Evolutionary conservation across 1,140 invertebrate genomes (phyloP).

Genomic region (Drosophila simulans): DNA sequence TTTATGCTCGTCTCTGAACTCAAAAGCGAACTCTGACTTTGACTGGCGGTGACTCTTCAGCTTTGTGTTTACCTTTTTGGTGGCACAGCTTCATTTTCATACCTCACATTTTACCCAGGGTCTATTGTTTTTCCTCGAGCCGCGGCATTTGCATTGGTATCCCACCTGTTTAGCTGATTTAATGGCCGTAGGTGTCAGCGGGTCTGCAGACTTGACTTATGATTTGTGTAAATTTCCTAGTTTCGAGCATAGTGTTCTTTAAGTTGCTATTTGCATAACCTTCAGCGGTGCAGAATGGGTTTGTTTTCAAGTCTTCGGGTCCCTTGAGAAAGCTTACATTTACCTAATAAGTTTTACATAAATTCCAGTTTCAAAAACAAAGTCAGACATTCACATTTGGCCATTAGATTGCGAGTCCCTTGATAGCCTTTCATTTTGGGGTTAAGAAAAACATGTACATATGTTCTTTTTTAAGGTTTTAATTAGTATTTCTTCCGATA

Average conservation of each 20-base stretch:
- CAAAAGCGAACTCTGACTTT: constrained; percentile 67
- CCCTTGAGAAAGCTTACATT: constrained; percentile 55
- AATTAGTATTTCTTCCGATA: too few relatives aligned
- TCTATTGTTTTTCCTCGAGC: constrained; percentile 47
- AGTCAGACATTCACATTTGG: neutral
- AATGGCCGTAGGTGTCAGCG: constrained; percentile 36
- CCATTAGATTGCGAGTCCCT: constrained; percentile 1
- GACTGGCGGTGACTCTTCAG: constrained; percentile 43
- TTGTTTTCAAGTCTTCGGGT: neutral
- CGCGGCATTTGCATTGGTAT: constrained; percentile 40
- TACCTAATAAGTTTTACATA: constrained; percentile 30
- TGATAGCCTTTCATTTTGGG: neutral
- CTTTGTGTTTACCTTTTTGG: constrained; percentile 38
- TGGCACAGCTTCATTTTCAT: constrained; percentile 25
- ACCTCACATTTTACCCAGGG: constrained; percentile 18
- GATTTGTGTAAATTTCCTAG: constrained; percentile 76
- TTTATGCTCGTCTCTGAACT: constrained; percentile 42
- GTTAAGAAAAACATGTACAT: too few relatives aligned
- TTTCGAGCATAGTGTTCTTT: constrained; percentile 57
- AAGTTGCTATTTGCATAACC: constrained; percentile 62
- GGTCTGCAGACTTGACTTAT: constrained; percentile 38
- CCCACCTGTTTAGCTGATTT: constrained; percentile 25
- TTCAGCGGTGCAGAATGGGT: constrained; percentile 38
- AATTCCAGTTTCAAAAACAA: constrained; percentile 4
- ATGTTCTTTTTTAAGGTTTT: too few relatives aligned